A percentile compares a stretch with the other conserved stretches of the same genome.
Conservation (phyloP, 2,797 vertebrate species). For the Natrix natrix region DNA sequence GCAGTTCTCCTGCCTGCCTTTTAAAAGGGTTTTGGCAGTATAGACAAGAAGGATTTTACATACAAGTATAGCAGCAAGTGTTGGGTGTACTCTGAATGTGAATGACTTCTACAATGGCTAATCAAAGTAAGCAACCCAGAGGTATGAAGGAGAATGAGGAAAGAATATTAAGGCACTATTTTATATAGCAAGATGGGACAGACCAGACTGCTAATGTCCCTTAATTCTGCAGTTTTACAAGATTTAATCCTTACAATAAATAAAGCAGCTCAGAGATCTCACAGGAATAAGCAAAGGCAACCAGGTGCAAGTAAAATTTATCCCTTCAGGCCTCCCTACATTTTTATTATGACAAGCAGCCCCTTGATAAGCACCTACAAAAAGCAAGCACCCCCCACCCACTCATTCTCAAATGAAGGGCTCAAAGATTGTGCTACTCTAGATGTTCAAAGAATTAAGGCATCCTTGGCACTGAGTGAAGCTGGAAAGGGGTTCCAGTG, state of each 20-base stretch:
- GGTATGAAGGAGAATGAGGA: conserved; percentile 27
- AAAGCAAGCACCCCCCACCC: conserved; percentile 1
- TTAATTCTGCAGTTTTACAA: conserved; percentile 31
- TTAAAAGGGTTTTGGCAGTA: conserved; percentile 1
- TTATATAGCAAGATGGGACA: conserved; percentile 9
- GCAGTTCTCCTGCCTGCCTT: neutral
- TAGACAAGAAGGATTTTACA: conserved; percentile 15
- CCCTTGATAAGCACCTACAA: neutral
- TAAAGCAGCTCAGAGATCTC: conserved; percentile 52
- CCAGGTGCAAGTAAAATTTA: neutral
- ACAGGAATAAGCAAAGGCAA: conserved; percentile 24
- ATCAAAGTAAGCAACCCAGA: conserved; percentile 31
- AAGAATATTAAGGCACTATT: conserved; percentile 51
- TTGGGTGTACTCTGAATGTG: conserved; percentile 39
- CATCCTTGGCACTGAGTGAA: neutral
- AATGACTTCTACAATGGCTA: conserved; percentile 34
- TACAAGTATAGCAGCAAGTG: conserved; percentile 64
- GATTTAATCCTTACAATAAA: conserved; percentile 58
- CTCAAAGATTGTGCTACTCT: neutral
- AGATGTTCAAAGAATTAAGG: neutral
- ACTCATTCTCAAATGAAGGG: conserved; percentile 13
- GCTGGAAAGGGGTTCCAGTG: neutral
- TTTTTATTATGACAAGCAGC: neutral
- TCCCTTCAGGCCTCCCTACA: neutral
- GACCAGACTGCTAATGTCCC: neutral